These are phyloP conservation scores for Sceloporus tristichus DNA, from an alignment of 2,113 vertebrate species.

Conservation along the genomic window DNA sequence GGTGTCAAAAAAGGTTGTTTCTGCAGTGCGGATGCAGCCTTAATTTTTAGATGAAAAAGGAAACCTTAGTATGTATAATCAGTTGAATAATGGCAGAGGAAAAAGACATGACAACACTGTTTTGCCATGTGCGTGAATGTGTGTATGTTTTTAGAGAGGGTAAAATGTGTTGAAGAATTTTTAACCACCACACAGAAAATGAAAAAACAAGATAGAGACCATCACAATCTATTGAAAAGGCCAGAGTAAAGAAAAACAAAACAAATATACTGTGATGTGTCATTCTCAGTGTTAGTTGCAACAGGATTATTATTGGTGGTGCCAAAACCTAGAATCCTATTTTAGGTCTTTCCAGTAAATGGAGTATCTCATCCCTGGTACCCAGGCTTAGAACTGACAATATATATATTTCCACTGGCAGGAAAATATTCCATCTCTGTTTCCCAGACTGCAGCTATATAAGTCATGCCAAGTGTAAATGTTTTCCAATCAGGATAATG, in stretches of 20 bases:
- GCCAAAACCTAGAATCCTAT: slow-evolving; percentile 9
- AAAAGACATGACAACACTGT: background rate
- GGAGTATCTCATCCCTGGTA: slow-evolving; percentile 45
- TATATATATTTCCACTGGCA: slow-evolving; percentile 63
- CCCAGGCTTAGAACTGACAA: slow-evolving; percentile 28
- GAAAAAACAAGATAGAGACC: background rate
- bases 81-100: slow-evolving; percentile 40
- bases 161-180: background rate
- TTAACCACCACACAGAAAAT: no score
- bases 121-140: background rate
- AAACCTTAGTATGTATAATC: slow-evolving; percentile 42
- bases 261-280: background rate
- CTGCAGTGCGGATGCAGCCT: no score
- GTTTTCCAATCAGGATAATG: slow-evolving; percentile 60
- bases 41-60: background rate
- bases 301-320: slow-evolving; percentile 16
- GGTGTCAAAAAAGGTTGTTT: no score
- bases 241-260: background rate
- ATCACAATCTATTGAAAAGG: background rate
- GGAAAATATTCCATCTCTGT: slow-evolving; percentile 42
- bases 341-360: slow-evolving; percentile 20
- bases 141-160: background rate
- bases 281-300: background rate
- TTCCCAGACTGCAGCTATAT: slow-evolving; percentile 61
- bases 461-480: slow-evolving; percentile 53